Conservation (phyloP, 2,113 vertebrate species). For the Oncorhynchus mykiss region DNA sequence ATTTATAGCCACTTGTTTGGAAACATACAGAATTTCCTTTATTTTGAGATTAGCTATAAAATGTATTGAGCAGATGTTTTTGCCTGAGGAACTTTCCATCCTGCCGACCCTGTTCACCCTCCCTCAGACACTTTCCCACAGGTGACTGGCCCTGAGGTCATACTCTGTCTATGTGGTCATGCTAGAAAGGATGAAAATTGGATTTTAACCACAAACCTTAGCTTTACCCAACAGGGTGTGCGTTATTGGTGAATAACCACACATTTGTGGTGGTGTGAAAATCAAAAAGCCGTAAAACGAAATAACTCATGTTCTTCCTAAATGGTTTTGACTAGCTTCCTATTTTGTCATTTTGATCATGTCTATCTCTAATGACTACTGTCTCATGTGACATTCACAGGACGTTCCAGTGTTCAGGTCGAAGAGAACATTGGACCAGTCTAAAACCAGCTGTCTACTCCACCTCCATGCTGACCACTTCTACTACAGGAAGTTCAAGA, state of each 20-base stretch:
- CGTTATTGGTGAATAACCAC: too few relatives aligned
- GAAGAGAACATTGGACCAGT: constrained; percentile 67
- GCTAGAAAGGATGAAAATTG: neutral
- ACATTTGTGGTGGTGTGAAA: too few relatives aligned
- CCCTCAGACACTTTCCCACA: neutral
- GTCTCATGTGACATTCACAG: constrained; percentile 50
- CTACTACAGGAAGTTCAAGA: constrained; percentile 76
- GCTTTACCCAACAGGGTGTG: too few relatives aligned
- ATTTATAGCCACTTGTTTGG: constrained; percentile 24
- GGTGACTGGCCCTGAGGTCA: neutral
- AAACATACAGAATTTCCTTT: constrained; percentile 52
- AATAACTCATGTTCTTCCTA: constrained; percentile 11
- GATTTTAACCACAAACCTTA: too few relatives aligned
- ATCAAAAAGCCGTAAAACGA: neutral
- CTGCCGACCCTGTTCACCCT: neutral
- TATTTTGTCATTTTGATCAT: neutral
- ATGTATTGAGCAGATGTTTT: constrained; percentile 62
- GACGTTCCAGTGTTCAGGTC: constrained; percentile 49
- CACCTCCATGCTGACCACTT: constrained; percentile 74
- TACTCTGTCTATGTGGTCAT: neutral
- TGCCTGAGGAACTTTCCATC: neutral
- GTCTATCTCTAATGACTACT: neutral
- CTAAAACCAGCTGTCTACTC: constrained; percentile 77
- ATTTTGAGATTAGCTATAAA: constrained; percentile 19
- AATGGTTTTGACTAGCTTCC: neutral